phyloP scores from a whole-genome alignment of 2,888 invertebrate genomes.

The Chouioia cunea region DNA sequence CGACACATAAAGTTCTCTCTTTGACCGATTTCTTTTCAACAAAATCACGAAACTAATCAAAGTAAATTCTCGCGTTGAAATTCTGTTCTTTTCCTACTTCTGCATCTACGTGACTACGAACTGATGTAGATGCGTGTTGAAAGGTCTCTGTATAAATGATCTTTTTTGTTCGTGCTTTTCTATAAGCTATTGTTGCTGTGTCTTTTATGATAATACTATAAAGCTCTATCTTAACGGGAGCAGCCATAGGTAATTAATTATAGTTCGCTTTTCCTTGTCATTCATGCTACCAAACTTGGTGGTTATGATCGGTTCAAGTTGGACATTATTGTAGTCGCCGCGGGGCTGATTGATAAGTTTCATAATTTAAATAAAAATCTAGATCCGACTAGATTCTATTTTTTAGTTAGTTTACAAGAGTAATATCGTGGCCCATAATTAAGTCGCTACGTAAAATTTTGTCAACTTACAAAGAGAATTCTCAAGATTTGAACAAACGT shows the following conservation, averaged over 20 bases:
- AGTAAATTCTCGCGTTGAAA: no score
- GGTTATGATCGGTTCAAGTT: conserved; percentile 16
- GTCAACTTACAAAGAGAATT: no score
- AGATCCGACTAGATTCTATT: conserved; percentile 10
- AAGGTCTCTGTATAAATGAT: background rate
- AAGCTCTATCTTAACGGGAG: background rate
- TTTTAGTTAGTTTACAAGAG: conserved; percentile 4
- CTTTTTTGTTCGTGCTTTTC: conserved; percentile 2
- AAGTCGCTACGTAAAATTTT: no score
- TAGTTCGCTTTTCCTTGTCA: conserved; percentile 23
- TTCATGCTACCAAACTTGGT: conserved; percentile 22
- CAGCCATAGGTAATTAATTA: conserved; percentile 39
- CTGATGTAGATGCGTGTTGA: no score
- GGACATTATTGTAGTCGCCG: background rate
- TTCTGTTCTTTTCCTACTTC: background rate
- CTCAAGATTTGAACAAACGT: no score
- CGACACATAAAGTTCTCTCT: no score
- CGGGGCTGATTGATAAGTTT: conserved; percentile 20
- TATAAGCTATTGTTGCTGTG: conserved; percentile 11
- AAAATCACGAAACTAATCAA: no score
- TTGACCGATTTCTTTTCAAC: no score
- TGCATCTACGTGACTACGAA: no score
- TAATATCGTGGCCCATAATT: conserved; percentile 8
- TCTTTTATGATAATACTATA: background rate
- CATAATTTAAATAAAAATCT: conserved; percentile 30